Evolutionary conservation across 2,888 invertebrate genomes (phyloP).

Genomic region (Hyles lineata): DNA sequence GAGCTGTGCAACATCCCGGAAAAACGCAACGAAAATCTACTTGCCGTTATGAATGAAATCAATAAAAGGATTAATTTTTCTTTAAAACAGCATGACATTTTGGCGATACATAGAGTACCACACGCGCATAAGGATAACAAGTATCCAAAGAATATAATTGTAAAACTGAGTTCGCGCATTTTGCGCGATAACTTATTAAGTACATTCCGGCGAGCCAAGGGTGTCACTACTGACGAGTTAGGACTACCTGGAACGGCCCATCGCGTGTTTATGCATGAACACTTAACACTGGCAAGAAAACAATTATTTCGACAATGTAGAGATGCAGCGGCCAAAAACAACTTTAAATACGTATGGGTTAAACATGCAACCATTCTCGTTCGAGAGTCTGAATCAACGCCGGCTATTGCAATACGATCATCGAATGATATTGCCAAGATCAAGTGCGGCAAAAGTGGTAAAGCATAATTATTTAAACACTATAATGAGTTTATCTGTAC

Average conservation of each 20-base stretch:
- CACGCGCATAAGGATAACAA: background rate
- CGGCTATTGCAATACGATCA: constrained; percentile 22
- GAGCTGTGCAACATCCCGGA: no score
- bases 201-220: background rate
- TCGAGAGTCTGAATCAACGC: constrained; percentile 17
- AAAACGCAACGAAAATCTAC: no score
- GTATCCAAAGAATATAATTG: background rate
- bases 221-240: background rate
- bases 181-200: background rate
- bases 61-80: background rate
- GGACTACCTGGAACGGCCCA: background rate
- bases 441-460: background rate
- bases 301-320: constrained; percentile 26
- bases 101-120: background rate
- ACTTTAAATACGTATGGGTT: constrained; percentile 27
- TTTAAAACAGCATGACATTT: background rate
- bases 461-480: background rate
- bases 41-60: no score
- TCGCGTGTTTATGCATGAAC: constrained; percentile 22
- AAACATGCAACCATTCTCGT: constrained; percentile 27
- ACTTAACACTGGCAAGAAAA: constrained; percentile 29
- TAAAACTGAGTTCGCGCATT: background rate
- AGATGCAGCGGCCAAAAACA: constrained; percentile 12
- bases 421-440: background rate
- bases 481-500: background rate